Evolutionary conservation across 2,888 invertebrate genomes (phyloP).

Genomic region (Limnephilus auricula): DNA sequence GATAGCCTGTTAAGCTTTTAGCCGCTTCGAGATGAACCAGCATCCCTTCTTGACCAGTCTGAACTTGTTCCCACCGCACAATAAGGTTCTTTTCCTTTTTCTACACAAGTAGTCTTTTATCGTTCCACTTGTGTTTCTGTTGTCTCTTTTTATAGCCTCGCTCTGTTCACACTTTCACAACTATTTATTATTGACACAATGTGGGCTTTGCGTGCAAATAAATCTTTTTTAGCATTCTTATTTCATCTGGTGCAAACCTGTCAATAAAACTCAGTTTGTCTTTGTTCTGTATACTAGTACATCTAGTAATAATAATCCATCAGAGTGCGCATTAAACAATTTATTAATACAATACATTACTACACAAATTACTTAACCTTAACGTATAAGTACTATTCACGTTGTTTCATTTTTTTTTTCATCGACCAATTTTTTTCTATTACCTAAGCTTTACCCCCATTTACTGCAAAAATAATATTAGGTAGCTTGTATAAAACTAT

Average conservation of each 20-base stretch:
- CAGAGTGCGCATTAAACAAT: neutral
- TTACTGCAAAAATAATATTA: neutral
- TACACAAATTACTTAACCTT: neutral
- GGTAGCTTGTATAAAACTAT: too few species aligned
- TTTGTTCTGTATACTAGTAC: too few species aligned
- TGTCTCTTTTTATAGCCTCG: neutral
- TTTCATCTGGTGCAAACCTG: neutral
- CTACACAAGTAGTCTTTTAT: neutral
- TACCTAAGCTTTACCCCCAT: neutral
- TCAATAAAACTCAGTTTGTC: neutral
- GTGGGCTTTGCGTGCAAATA: neutral
- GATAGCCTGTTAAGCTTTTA: neutral
- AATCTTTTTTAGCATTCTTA: neutral
- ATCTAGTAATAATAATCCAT: neutral
- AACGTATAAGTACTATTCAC: neutral
- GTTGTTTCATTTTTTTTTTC: too few species aligned
- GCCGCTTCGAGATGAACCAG: neutral
- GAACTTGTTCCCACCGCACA: slow-evolving; percentile 20
- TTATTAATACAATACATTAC: too few species aligned
- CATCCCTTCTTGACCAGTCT: slow-evolving; percentile 14
- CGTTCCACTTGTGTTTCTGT: neutral
- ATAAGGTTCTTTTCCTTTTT: neutral
- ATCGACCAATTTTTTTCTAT: neutral
- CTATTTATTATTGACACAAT: slow-evolving; percentile 2
- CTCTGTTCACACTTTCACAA: neutral